These are phyloP conservation scores for Congeria kusceri DNA, from an alignment of 2,888 invertebrate species.

Conservation along the genomic window DNA sequence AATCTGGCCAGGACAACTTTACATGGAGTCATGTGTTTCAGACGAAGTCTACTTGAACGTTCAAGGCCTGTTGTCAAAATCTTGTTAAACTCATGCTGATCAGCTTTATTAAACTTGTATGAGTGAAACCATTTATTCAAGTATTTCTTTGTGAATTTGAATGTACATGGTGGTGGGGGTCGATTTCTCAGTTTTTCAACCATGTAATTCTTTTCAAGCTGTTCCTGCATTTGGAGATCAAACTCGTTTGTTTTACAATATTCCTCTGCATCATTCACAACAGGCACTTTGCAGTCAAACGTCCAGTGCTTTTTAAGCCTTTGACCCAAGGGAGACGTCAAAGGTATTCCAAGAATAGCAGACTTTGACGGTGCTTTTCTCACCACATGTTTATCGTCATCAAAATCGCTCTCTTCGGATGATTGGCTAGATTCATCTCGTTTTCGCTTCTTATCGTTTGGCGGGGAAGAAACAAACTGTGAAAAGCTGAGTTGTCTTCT, in stretches of 20 bases:
- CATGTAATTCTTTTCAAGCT: slow-evolving; percentile 33
- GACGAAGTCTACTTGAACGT: slow-evolving; percentile 52
- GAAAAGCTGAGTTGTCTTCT: slow-evolving; percentile 67
- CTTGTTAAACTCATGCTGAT: slow-evolving; percentile 62
- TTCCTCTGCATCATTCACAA: slow-evolving; percentile 59
- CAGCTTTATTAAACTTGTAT: slow-evolving; percentile 71
- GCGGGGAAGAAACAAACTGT: slow-evolving; percentile 17
- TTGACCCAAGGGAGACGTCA: slow-evolving; percentile 72
- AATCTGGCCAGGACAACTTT: slow-evolving; percentile 61
- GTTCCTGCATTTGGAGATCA: slow-evolving; percentile 1
- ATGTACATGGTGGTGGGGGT: slow-evolving; percentile 68
- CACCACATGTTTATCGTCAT: slow-evolving; percentile 6
- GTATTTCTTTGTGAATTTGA: slow-evolving; percentile 67
- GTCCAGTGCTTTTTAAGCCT: slow-evolving; percentile 73
- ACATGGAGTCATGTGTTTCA: slow-evolving; percentile 54
- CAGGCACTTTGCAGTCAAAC: slow-evolving; percentile 62
- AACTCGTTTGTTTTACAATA: slow-evolving; percentile 64
- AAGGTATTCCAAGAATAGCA: slow-evolving; percentile 50
- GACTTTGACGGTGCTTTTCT: slow-evolving; percentile 46
- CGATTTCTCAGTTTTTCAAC: slow-evolving; percentile 70
- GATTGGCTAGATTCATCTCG: slow-evolving; percentile 3
- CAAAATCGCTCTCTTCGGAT: slow-evolving; percentile 40
- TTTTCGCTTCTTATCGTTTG: neutral
- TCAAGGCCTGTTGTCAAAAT: slow-evolving; percentile 63
- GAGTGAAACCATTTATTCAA: slow-evolving; percentile 65